A percentile compares a stretch with the other conserved stretches of the same genome.
Conservation (phyloP, 2,113 vertebrate genomes). For the Leptocoma aspasia region DNA sequence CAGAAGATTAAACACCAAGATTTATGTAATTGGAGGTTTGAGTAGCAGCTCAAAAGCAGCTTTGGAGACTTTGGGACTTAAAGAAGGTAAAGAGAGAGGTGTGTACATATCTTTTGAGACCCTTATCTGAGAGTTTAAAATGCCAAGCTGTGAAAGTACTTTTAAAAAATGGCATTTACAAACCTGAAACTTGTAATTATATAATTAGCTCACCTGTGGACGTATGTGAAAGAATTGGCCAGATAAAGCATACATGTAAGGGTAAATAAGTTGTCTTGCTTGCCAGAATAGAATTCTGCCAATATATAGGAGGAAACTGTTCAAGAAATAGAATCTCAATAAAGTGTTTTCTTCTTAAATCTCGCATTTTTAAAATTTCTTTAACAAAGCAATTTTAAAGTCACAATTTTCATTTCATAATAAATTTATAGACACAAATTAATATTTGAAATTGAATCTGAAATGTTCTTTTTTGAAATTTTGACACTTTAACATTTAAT, state of each 20-base stretch:
- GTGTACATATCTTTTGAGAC: neutral
- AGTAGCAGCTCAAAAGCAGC: neutral
- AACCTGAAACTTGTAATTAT: neutral
- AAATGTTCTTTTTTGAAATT: neutral
- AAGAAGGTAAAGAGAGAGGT: neutral
- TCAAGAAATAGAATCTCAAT: neutral
- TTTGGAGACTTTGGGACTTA: neutral
- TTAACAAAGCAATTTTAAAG: neutral
- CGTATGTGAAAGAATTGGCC: neutral
- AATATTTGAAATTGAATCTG: neutral
- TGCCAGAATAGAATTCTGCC: neutral
- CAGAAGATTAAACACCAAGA: neutral
- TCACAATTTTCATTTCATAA: neutral
- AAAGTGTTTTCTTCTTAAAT: neutral
- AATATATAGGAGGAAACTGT: neutral
- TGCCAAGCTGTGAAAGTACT: neutral
- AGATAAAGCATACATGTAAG: neutral
- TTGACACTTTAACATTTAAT: neutral
- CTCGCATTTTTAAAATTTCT: accelerated
- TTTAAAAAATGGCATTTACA: neutral
- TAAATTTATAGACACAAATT: neutral
- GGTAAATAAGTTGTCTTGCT: neutral
- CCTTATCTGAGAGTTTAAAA: neutral
- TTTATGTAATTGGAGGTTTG: neutral
- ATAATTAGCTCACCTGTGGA: neutral